Conservation (phyloP, 2,113 vertebrate genomes). For the Cyanistes caeruleus region DNA sequence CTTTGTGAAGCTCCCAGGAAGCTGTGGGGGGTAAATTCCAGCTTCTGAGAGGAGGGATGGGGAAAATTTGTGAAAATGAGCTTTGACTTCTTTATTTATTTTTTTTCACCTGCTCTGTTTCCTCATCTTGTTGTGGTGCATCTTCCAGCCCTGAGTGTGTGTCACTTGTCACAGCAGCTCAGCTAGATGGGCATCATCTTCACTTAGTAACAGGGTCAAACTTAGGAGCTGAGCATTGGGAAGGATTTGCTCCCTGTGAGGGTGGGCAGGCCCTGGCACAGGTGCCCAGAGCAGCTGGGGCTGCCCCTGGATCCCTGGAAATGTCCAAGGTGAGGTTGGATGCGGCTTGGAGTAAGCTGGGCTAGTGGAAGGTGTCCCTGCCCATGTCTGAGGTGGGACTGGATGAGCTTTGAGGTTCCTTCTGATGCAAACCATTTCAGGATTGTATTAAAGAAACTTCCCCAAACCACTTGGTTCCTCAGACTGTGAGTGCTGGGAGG, state of each 20-base stretch:
- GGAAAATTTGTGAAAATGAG: neutral
- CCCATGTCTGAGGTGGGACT: accelerated
- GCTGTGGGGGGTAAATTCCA: neutral
- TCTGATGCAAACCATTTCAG: neutral
- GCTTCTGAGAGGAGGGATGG: neutral
- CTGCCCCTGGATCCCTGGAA: neutral
- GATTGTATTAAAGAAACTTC: neutral
- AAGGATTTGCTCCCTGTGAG: neutral
- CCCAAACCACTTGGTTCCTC: neutral
- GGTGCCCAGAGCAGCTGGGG: neutral
- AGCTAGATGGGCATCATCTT: neutral
- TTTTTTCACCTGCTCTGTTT: neutral
- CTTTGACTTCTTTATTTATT: neutral
- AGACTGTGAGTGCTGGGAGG: neutral
- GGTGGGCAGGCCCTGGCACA: neutral
- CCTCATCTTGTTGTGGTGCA: neutral
- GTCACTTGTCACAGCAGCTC: neutral
- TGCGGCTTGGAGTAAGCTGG: accelerated
- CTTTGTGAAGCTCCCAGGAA: neutral
- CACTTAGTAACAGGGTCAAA: neutral
- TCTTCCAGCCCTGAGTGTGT: accelerated
- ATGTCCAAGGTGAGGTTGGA: neutral
- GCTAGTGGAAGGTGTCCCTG: accelerated
- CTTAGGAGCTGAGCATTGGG: neutral
- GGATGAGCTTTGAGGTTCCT: neutral